Conservation (phyloP, 2,797 vertebrate species). For the Peromyscus melanophrys region DNA sequence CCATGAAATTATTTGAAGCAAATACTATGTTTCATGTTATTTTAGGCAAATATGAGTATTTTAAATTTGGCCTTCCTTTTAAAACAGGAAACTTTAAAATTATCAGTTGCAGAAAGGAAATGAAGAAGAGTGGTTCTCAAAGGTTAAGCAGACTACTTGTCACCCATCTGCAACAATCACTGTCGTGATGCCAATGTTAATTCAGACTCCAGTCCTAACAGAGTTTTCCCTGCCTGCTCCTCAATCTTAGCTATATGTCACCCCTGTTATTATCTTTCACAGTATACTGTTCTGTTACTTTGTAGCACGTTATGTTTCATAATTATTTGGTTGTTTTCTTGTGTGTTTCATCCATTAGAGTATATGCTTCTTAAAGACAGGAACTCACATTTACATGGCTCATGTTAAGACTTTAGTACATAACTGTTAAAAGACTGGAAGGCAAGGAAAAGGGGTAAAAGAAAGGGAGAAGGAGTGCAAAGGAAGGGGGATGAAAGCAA, state of each 20-base stretch:
- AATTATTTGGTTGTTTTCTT: background rate
- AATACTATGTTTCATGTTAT: background rate
- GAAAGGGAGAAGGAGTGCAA: background rate
- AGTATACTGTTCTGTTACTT: conserved; percentile 6
- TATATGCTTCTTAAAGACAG: background rate
- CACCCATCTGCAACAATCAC: background rate
- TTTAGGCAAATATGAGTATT: background rate
- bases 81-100: background rate
- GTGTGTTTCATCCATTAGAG: background rate
- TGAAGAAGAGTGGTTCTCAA: background rate
- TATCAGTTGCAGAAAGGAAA: conserved; percentile 8
- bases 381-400: background rate
- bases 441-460: background rate
- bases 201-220: background rate
- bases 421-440: background rate
- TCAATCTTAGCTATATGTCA: conserved; percentile 19
- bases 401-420: background rate
- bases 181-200: background rate
- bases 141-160: background rate
- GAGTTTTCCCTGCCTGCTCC: background rate
- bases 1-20: conserved; percentile 33
- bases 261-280: background rate
- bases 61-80: conserved; percentile 7
- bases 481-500: background rate
- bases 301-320: background rate